phyloP scores from a whole-genome alignment of 2,113 vertebrate genomes.

The Ictalurus furcatus region DNA sequence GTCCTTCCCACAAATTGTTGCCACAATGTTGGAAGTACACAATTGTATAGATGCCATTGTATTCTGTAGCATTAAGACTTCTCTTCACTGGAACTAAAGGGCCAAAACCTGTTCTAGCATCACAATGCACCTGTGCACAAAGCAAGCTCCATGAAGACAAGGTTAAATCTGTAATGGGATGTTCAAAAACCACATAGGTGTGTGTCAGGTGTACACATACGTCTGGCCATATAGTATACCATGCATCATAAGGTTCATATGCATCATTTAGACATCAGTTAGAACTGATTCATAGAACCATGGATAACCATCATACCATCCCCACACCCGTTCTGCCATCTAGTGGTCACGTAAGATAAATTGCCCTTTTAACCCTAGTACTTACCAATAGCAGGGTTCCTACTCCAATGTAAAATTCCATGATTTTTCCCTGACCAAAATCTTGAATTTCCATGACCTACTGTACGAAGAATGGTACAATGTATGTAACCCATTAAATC shows the following conservation, averaged over 20 bases:
- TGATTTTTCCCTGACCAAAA: too few species aligned
- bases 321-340: not conserved
- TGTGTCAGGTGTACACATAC: too few species aligned
- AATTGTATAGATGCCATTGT: not conserved
- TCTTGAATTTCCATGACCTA: too few species aligned
- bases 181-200: not conserved
- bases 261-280: not conserved
- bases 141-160: not conserved
- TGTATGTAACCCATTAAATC: too few species aligned
- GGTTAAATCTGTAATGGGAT: not conserved
- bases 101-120: not conserved
- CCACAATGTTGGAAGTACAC: not conserved
- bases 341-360: conserved; percentile 10
- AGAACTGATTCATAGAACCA: not conserved
- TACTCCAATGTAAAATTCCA: too few species aligned
- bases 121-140: not conserved
- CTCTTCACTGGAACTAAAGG: not conserved
- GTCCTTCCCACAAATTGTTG: not conserved
- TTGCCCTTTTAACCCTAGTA: not conserved
- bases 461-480: too few species aligned
- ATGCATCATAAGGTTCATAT: not conserved
- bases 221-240: not conserved
- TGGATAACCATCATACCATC: too few species aligned
- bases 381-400: not conserved
- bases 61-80: not conserved